Percentiles rank a stretch among this genome's conserved stretches.
phyloP scores from a whole-genome alignment of 2,888 invertebrate species.

The Apotomis turbidana region DNA sequence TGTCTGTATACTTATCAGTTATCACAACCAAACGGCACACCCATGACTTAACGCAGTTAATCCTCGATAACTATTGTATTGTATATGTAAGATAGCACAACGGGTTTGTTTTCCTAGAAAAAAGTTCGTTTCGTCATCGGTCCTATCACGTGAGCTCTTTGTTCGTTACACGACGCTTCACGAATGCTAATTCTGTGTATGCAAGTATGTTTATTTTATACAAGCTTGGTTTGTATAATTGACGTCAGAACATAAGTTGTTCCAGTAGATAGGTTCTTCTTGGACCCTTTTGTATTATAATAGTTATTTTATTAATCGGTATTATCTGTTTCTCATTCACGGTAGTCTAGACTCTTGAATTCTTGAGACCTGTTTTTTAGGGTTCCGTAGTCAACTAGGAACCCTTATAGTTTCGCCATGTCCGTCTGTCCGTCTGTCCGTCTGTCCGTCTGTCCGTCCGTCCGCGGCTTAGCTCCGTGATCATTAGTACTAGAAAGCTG shows the following conservation, averaged over 20 bases:
- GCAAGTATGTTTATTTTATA: slow-evolving; percentile 5
- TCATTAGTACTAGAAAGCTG: too few species aligned
- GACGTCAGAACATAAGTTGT: background rate
- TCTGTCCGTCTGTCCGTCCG: too few species aligned
- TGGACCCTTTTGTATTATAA: background rate
- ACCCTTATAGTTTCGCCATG: too few species aligned
- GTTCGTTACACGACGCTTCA: slow-evolving; percentile 8
- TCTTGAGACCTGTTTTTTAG: too few species aligned
- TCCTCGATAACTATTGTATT: slow-evolving; percentile 20
- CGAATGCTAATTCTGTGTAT: slow-evolving; percentile 11
- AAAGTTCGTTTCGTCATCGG: slow-evolving; percentile 11
- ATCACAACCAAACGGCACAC: background rate
- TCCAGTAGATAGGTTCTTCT: background rate
- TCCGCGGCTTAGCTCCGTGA: too few species aligned
- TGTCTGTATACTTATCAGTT: background rate
- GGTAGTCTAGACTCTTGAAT: too few species aligned
- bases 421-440: too few species aligned
- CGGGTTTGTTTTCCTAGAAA: slow-evolving; percentile 23
- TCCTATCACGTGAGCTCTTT: slow-evolving; percentile 32
- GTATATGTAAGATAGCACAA: background rate
- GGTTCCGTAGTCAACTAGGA: too few species aligned
- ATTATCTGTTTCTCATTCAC: too few species aligned
- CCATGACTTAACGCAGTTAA: slow-evolving; percentile 1
- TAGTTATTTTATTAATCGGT: too few species aligned
- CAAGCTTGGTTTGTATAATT: slow-evolving; percentile 2